Conservation (phyloP, 2,113 vertebrate species). For the Limanda limanda region DNA sequence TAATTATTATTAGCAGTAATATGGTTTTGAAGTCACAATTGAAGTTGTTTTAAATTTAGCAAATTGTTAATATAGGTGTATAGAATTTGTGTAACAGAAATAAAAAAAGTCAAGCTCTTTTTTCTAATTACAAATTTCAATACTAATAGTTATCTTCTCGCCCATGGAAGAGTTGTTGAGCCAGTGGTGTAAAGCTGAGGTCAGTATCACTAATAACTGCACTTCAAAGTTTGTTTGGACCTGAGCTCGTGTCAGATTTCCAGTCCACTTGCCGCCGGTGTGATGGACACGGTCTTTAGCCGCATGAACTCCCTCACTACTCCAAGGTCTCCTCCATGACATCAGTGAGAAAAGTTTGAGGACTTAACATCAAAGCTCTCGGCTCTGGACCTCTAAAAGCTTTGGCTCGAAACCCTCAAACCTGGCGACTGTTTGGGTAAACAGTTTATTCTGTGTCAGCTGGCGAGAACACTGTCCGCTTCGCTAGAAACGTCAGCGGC, state of each 20-base stretch:
- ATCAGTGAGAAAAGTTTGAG: constrained; percentile 70
- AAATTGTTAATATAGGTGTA: too few relatives aligned
- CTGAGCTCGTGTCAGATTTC: constrained; percentile 44
- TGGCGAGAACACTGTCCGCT: constrained; percentile 66
- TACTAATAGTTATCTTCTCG: neutral
- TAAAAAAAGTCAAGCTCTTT: neutral
- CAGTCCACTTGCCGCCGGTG: constrained; percentile 25
- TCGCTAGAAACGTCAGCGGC: constrained; percentile 51
- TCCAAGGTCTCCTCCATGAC: constrained; percentile 59
- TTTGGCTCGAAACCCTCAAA: constrained; percentile 76
- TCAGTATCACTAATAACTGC: constrained; percentile 16
- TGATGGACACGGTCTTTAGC: constrained; percentile 47
- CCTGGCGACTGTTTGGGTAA: constrained; percentile 77
- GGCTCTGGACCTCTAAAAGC: constrained; percentile 73
- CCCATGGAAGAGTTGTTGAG: constrained; percentile 1
- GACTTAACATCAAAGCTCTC: constrained; percentile 72
- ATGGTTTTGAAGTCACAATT: neutral
- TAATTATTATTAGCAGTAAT: neutral
- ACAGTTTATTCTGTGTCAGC: constrained; percentile 81
- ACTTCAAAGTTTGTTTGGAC: constrained; percentile 58
- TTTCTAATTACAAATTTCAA: too few relatives aligned
- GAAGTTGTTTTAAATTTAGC: too few relatives aligned
- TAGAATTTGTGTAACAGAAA: neutral
- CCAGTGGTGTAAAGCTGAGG: constrained; percentile 1
- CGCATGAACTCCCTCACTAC: constrained; percentile 55